Percentiles rank a stretch among this genome's conserved stretches.
Evolutionary conservation across 2,113 vertebrate genomes (phyloP).

Genomic region (Seriola rivoliana): DNA sequence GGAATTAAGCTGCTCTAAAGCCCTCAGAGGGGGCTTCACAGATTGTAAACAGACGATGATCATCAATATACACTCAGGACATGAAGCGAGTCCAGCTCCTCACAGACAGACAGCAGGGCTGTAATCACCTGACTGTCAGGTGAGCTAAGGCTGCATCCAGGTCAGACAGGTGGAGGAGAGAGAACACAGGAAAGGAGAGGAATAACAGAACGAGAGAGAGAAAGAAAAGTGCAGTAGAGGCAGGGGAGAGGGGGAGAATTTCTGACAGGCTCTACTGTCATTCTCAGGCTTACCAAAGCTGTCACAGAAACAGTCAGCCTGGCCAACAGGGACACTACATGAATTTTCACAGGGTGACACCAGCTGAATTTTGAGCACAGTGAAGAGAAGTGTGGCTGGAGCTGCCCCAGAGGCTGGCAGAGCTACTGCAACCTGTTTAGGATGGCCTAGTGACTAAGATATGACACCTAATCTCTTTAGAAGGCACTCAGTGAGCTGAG

Average conservation of each 20-base stretch:
- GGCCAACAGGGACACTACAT: not conserved
- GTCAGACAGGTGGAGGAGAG: slow-evolving; percentile 2
- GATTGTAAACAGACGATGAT: slow-evolving; percentile 41
- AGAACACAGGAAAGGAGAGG: not conserved
- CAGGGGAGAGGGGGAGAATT: not conserved
- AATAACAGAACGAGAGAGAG: not conserved
- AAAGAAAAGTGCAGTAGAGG: not conserved
- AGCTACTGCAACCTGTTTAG: slow-evolving; percentile 6
- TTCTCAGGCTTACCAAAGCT: slow-evolving; percentile 9
- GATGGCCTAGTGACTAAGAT: slow-evolving; percentile 46
- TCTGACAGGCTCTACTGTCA: slow-evolving; percentile 8
- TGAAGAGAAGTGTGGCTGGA: slow-evolving; percentile 10
- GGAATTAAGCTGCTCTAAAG: slow-evolving; percentile 57
- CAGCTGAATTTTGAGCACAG: slow-evolving; percentile 24
- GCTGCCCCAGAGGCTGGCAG: slow-evolving; percentile 20
- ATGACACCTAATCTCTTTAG: slow-evolving; percentile 70
- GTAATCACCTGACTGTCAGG: slow-evolving; percentile 41
- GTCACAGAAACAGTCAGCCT: not conserved
- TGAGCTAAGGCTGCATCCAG: not conserved
- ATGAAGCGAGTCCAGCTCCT: slow-evolving; percentile 8
- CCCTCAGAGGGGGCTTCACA: slow-evolving; percentile 48
- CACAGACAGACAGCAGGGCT: slow-evolving; percentile 19
- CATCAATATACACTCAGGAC: slow-evolving; percentile 15
- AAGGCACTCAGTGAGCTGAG: slow-evolving; percentile 20
- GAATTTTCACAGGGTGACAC: slow-evolving; percentile 7